Evolutionary conservation across 2,888 invertebrate genomes (phyloP), one percentile per base, ranked within the genome.

Genomic region (Arge pagana): DNA sequence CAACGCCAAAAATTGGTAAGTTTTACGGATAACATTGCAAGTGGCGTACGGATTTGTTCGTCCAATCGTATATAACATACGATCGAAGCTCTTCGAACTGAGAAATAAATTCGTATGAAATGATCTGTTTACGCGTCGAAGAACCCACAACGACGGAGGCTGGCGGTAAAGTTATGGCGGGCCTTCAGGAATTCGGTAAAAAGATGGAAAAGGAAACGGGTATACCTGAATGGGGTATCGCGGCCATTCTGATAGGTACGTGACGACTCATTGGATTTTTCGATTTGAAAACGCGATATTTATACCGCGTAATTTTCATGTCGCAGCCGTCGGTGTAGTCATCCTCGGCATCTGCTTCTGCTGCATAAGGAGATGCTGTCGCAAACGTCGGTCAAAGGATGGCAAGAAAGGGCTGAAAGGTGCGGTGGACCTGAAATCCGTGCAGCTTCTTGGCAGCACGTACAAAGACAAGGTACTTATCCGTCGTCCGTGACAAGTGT

Each of bases 381-480:
- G 92, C 77, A 93, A 94, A 74, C 83, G 93, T 72, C 86, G 94
- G 66, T 90, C 92, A 83, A 94, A 94, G 85, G 93, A 93, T 80
- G 92, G 89, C 71, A 96, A 96, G 81, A 96, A 96, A 78, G 93
- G 93, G 61, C 83, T 88, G 82, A 94, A 94, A 78, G 94, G 93
- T 59, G 81, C 81, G 31, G 96, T 96, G 67, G 96, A 96, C 81
- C 83, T 97, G 74, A 96, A 96, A 82, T 93, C 94, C 77, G 96
- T 97, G 73, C 96, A 96, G 77, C 84, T 97, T 52, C 84, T 98
- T 65, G 96, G 96, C 70, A 93, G 94, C 68, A 93, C 96, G 56
- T 95, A 95, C 83, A 97, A 97, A 80, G 96, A 97, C 82, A 96
- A 96, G 90, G 96, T 95, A 86, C 79, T 80, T 82, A 80, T 76